phyloP scores from a whole-genome alignment of 2,797 vertebrate species.

The Brachyalestes nurse region DNA sequence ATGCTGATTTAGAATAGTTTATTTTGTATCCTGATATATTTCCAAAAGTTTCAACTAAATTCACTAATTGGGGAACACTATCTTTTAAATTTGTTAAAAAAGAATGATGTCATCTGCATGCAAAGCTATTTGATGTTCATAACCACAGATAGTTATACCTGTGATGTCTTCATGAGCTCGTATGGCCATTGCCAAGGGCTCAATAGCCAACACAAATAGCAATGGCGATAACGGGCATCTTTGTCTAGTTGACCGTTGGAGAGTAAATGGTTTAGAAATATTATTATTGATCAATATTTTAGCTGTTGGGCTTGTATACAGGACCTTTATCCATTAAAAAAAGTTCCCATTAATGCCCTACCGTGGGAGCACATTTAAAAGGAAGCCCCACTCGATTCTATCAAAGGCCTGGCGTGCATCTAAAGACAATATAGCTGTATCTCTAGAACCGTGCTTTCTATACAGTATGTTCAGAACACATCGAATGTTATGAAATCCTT shows the following conservation, averaged over 20 bases:
- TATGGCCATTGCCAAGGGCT: conserved; percentile 21
- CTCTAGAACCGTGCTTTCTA: conserved; percentile 13
- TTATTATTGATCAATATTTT: conserved; percentile 9
- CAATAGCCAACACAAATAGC: conserved; percentile 13
- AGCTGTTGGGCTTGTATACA: conserved; percentile 27
- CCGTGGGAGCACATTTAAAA: neutral
- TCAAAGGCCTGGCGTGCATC: conserved; percentile 37
- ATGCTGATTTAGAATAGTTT: conserved; percentile 45
- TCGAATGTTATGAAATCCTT: conserved; percentile 43
- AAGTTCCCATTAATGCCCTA: neutral
- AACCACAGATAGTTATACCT: neutral
- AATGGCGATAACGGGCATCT: conserved; percentile 15
- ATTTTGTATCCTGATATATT: conserved; percentile 50
- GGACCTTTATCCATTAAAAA: neutral
- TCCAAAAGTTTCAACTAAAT: neutral
- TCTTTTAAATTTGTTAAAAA: conserved; percentile 5
- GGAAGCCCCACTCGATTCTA: conserved; percentile 1
- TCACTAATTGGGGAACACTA: neutral
- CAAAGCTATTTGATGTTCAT: conserved; percentile 17
- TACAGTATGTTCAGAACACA: conserved; percentile 39
- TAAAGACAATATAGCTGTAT: conserved; percentile 33
- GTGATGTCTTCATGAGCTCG: neutral
- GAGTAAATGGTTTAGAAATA: neutral
- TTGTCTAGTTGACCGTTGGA: neutral
- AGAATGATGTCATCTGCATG: conserved; percentile 23